phyloP scores from a whole-genome alignment of 1,140 invertebrate genomes.

The Drosophila setifemur region DNA sequence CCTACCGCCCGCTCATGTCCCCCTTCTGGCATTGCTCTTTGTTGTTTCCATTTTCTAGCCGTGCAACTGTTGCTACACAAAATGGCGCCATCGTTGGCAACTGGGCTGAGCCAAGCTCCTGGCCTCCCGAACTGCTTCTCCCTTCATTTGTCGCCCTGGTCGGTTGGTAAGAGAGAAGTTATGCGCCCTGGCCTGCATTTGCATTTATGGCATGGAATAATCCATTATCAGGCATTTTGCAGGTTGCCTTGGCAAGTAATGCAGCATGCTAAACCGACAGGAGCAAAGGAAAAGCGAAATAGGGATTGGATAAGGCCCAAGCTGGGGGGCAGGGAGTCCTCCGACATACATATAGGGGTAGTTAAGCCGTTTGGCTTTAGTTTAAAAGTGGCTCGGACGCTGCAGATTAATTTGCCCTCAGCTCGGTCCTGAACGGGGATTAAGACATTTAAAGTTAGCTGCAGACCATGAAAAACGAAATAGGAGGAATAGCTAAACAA shows the following conservation, averaged over 20 bases:
- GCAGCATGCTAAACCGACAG: slow-evolving; percentile 47
- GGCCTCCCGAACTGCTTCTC: slow-evolving; percentile 12
- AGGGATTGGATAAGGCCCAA: slow-evolving; percentile 1
- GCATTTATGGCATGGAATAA: slow-evolving; percentile 79
- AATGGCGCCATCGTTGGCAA: slow-evolving; percentile 63
- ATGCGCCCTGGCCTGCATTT: slow-evolving; percentile 58
- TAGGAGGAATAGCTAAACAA: slow-evolving; percentile 10
- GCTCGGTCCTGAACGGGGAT: slow-evolving; percentile 34
- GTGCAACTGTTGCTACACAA: slow-evolving; percentile 72
- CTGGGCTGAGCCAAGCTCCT: slow-evolving; percentile 25
- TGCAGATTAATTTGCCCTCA: slow-evolving; percentile 61
- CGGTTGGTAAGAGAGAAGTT: slow-evolving; percentile 22
- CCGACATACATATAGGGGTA: slow-evolving; percentile 16
- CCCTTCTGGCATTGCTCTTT: slow-evolving; percentile 23
- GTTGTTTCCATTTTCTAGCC: slow-evolving; percentile 47
- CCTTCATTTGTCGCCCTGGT: slow-evolving; percentile 15
- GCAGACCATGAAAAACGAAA: background rate
- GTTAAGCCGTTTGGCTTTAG: slow-evolving; percentile 66
- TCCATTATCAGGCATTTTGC: slow-evolving; percentile 80
- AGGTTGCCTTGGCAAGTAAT: slow-evolving; percentile 77
- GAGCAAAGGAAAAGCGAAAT: slow-evolving; percentile 2
- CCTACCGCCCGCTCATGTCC: slow-evolving; percentile 37
- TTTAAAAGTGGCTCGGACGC: slow-evolving; percentile 66
- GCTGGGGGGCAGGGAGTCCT: slow-evolving; percentile 10
- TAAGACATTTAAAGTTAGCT: slow-evolving; percentile 44